phyloP scores from a whole-genome alignment of 92 coral and sea anemone species.

The Metridium senile region DNA sequence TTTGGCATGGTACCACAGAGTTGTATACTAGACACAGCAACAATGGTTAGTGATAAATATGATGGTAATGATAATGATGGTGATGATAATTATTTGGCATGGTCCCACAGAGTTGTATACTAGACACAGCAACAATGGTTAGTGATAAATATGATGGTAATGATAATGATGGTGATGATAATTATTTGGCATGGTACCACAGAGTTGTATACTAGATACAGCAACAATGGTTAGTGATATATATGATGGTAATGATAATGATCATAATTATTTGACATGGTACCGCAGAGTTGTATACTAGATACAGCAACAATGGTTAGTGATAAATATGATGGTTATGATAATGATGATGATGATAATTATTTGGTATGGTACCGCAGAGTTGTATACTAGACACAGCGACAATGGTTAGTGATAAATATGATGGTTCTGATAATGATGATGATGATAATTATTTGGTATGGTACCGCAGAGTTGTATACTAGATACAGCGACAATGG shows the following conservation, averaged over 20 bases:
- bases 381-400: conserved; percentile 79
- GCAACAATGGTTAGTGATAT: conserved; percentile 69
- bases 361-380: conserved; percentile 61
- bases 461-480: conserved; percentile 64
- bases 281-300: conserved; percentile 67
- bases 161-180: too few species aligned
- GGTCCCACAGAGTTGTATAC: conserved; percentile 62
- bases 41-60: conserved; percentile 56
- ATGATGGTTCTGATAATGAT: not conserved
- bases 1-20: conserved; percentile 67
- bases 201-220: conserved; percentile 73
- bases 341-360: too few species aligned
- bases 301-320: conserved; percentile 84
- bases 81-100: conserved; percentile 65
- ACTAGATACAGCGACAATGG: conserved; percentile 82
- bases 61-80: too few species aligned
- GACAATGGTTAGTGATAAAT: conserved; percentile 59
- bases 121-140: conserved; percentile 87
- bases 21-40: conserved; percentile 74
- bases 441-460: too few species aligned
- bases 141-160: not conserved
- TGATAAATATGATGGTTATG: not conserved
- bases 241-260: too few species aligned
- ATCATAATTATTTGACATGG: conserved; percentile 55
- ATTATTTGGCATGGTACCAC: conserved; percentile 63